Conservation (phyloP, 2,113 vertebrate species). For the Pyxicephalus adspersus region DNA sequence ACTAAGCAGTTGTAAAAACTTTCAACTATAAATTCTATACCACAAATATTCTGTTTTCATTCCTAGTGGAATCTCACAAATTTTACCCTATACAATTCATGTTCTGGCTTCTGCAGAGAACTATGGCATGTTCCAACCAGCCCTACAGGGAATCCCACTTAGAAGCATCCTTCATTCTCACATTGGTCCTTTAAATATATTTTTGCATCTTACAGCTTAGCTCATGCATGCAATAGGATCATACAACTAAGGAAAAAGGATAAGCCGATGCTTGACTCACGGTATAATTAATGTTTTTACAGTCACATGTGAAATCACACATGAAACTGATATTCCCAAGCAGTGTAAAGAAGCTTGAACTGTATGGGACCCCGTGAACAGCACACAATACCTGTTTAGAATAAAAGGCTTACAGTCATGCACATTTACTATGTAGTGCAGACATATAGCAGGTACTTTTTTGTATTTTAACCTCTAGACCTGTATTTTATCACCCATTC, state of each 20-base stretch:
- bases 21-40: too few relatives aligned
- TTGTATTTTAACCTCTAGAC: neutral
- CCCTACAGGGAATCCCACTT: neutral
- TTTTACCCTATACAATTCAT: constrained; percentile 14
- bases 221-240: neutral
- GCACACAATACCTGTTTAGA: neutral
- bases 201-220: neutral
- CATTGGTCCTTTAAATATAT: neutral
- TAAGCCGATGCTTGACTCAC: neutral
- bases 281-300: constrained; percentile 12
- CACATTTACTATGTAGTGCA: neutral
- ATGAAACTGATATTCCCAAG: constrained; percentile 30
- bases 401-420: neutral
- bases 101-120: neutral
- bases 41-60: neutral
- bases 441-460: neutral
- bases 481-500: neutral
- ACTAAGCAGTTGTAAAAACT: too few relatives aligned
- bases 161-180: neutral
- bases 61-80: neutral
- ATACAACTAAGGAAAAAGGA: neutral
- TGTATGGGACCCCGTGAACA: constrained; percentile 18
- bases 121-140: neutral
- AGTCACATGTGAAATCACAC: constrained; percentile 40
- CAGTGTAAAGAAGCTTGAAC: constrained; percentile 21